Base-by-base conservation (phyloP, 2,888 invertebrate species). In the Chironomus tentans region DNA sequence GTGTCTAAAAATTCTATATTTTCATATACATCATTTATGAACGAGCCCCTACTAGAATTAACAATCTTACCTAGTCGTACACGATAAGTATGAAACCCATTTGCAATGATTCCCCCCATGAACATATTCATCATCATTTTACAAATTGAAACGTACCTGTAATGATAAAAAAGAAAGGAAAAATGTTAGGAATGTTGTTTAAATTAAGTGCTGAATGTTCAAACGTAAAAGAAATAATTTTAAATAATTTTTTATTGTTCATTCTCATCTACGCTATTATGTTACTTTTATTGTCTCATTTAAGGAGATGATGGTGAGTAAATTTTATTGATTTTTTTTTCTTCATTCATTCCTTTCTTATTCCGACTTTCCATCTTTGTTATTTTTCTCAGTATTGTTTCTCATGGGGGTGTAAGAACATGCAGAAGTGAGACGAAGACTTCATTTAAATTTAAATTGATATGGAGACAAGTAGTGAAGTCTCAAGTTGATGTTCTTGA, bases 121-220 rank as follows among this genome's bases (percentile, higher is more conserved):
- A 24, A 65, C 13, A 65, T 65, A 24, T 65, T 65, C 65, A 65
- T 65, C 24, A 56, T 56, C 56, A 56, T 56, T 56, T 18, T 18
- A 18, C n/a, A 56, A 56, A 56, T 56, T 56, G 56, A 24, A 65
- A 65, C 65, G 65, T 65, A 65, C 65, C 65, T 65, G 65, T 12
- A 65, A 65, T 12, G 65, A 65, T 5, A 15, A 56, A 65, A 65
- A 21, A 24, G 21, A 62, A 5, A 62, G 62, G 7, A 65, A 21
- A 65, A 65, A 65, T 21, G 18, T 21, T 65, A 18, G 18, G 18
- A 56, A 56, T 65, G 18, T 12, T 22, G 65, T 21, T 21, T 24
- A 56, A 56, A 56, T 56, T 56, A 56, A 56, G 56, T 56, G 56
- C 18, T 18, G 56, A 56, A 56, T 56, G 7, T 18, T 56, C 18